Evolutionary conservation across 2,113 vertebrate genomes (phyloP), one percentile per base, ranked within the genome.

Genomic region (Chlorodrepanis virens): DNA sequence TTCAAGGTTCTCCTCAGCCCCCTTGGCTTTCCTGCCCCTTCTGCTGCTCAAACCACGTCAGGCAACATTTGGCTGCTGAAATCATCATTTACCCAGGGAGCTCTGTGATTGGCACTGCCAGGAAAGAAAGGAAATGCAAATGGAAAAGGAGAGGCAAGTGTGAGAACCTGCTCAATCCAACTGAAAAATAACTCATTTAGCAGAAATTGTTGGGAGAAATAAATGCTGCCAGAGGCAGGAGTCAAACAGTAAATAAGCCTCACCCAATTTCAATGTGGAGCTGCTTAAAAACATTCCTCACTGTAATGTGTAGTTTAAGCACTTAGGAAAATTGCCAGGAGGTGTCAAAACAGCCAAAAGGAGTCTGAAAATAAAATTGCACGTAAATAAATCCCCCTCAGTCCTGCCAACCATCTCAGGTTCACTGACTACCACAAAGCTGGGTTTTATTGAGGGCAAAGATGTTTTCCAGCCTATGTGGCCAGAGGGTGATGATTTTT

Each of bases 191-290:
- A 93, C 89, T 96, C 90, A 91, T 89, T 96, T 92, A 94, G 92
- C 88, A 91, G 86, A 29, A 95, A 86, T 83, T 19, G 37, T 56
- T 93, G 81, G 72, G 81, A 92, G 81, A 88, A 91, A 93, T 85
- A 72, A 93, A 93, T 39, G 92, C 91, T 75, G 92, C 89, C 94
- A 91, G 90, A 96, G 95, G 47, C 91, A 96, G 91, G 76, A 96
- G 94, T 91, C 95, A 94, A 83, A 94, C 64, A 53, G 93, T 94
- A 95, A 97, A 96, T 95, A 96, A 97, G 74, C 72, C 61, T 95
- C 56, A 20, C 93, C 87, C 96, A 92, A 81, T 96, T 95, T 67
- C 92, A 87, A 69, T 56, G 40, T 42, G 71, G 72, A 95, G 88
- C 90, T 94, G 89, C 93, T 93, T 88, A 56, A 90, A 96, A 88